Percentiles rank a stretch among this genome's conserved stretches.
Conservation (phyloP, 2,797 vertebrate genomes). For the Lepus townsendii region DNA sequence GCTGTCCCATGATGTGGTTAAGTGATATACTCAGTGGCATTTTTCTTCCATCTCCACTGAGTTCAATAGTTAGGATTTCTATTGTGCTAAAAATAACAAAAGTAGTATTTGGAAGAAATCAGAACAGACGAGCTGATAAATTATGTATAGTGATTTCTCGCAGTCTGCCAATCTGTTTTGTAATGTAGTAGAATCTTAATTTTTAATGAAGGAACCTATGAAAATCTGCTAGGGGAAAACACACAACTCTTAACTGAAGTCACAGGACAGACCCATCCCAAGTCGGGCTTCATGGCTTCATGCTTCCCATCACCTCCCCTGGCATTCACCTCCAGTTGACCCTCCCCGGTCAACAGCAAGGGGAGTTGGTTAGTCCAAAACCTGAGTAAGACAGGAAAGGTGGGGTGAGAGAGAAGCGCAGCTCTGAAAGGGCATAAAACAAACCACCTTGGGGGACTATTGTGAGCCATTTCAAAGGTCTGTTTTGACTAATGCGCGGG, state of each 20-base stretch:
- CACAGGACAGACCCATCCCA: constrained; percentile 59
- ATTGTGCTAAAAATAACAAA: constrained; percentile 89
- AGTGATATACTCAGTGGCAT: constrained; percentile 74
- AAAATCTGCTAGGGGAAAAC: constrained; percentile 87
- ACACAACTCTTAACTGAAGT: constrained; percentile 83
- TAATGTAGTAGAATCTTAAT: constrained; percentile 85
- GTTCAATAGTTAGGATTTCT: constrained; percentile 81
- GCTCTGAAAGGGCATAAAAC: constrained; percentile 86
- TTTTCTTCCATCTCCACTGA: constrained; percentile 79
- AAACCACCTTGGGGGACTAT: constrained; percentile 86
- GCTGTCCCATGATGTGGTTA: constrained; percentile 76
- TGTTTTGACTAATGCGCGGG: constrained; percentile 82
- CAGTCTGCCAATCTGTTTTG: constrained; percentile 85
- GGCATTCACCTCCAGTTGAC: constrained; percentile 86
- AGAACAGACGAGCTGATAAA: constrained; percentile 86
- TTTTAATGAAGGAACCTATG: constrained; percentile 88
- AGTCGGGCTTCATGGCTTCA: constrained; percentile 52
- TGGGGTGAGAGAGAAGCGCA: constrained; percentile 86
- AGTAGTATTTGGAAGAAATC: constrained; percentile 87
- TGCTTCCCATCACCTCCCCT: constrained; percentile 64
- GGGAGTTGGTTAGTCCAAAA: constrained; percentile 80
- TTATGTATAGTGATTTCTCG: constrained; percentile 88
- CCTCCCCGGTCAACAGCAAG: constrained; percentile 78
- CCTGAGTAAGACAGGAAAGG: constrained; percentile 90
- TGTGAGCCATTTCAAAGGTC: constrained; percentile 83